Evolutionary conservation across 2,797 vertebrate genomes (phyloP).

Genomic region (Poliocrania exsul): DNA sequence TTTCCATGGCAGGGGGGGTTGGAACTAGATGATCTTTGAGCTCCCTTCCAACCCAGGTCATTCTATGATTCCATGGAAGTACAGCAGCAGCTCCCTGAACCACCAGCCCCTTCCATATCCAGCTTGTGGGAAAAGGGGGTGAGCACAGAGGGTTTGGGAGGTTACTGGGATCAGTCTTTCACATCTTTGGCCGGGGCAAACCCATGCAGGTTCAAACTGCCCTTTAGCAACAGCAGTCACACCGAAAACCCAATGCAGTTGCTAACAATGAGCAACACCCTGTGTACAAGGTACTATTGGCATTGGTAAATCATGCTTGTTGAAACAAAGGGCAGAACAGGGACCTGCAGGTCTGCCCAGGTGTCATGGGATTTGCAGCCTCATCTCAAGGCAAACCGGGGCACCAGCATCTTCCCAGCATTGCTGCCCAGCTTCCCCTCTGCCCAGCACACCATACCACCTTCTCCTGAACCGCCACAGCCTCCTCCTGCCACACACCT

Average conservation of each 20-base stretch:
- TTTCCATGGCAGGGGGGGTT: background rate
- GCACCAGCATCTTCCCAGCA: background rate
- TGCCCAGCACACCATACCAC: rapidly evolving
- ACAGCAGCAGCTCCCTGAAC: background rate
- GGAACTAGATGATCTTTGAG: background rate
- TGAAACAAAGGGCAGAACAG: background rate
- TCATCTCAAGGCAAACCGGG: background rate
- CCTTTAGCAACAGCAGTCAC: background rate
- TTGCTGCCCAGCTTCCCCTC: background rate
- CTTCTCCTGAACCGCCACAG: rapidly evolving
- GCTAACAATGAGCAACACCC: background rate
- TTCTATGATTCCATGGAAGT: background rate
- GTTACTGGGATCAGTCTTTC: background rate
- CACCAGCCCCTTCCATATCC: background rate
- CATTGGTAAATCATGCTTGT: rapidly evolving
- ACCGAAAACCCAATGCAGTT: background rate
- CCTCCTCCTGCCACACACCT: background rate
- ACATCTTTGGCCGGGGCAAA: background rate
- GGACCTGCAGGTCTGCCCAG: background rate
- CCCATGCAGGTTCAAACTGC: background rate
- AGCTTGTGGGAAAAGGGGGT: background rate
- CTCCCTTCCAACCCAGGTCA: background rate
- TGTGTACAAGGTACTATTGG: rapidly evolving
- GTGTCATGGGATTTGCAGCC: background rate
- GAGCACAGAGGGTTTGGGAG: background rate